phyloP scores from a whole-genome alignment of 2,797 vertebrate genomes.

The Chelmon rostratus region DNA sequence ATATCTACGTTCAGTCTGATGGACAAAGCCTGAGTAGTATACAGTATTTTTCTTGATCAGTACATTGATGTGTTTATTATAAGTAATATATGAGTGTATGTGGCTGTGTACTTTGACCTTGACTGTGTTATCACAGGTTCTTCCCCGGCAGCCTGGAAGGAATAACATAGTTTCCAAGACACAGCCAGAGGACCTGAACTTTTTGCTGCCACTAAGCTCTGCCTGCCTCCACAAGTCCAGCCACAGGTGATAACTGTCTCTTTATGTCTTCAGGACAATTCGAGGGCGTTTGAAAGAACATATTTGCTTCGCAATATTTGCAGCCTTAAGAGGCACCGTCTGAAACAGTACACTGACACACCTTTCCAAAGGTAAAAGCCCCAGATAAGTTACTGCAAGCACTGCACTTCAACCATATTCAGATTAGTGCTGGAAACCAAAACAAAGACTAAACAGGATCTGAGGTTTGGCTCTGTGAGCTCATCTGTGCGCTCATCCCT shows the following conservation, averaged over 20 bases:
- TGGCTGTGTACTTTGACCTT: conserved; percentile 34
- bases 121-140: conserved; percentile 28
- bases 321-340: neutral
- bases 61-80: neutral
- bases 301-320: neutral
- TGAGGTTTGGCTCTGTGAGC: conserved; percentile 24
- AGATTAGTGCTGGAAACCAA: conserved; percentile 41
- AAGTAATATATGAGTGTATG: neutral
- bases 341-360: conserved; percentile 20
- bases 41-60: neutral
- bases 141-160: neutral
- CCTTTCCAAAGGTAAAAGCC: conserved; percentile 42
- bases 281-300: neutral
- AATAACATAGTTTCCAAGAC: conserved; percentile 30
- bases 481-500: conserved; percentile 4
- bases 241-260: conserved; percentile 22
- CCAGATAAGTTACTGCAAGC: conserved; percentile 42
- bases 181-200: conserved; percentile 1
- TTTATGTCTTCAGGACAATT: conserved; percentile 21
- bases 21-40: neutral
- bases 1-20: neutral
- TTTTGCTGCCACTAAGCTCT: conserved; percentile 6
- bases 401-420: neutral
- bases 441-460: conserved; percentile 56
- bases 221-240: conserved; percentile 61